Evolutionary conservation across 2,113 vertebrate species (phyloP).

Genomic region (Gallinago paraguaiae): DNA sequence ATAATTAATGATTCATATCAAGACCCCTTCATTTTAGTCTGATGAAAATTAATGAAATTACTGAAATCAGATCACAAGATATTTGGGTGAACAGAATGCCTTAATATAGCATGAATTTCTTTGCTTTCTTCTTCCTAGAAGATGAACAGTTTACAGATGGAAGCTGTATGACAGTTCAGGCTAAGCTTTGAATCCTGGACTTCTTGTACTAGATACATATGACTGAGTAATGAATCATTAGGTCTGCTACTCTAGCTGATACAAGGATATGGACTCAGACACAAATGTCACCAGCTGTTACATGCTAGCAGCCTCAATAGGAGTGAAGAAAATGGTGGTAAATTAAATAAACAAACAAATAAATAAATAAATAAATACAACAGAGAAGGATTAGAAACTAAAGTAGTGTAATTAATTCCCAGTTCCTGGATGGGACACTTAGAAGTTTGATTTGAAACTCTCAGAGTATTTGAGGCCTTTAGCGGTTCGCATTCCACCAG

Average conservation of each 20-base stretch:
- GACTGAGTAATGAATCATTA: constrained; percentile 28
- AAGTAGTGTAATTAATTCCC: neutral
- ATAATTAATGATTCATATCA: neutral
- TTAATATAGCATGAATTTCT: neutral
- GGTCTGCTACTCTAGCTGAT: neutral
- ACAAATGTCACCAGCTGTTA: constrained; percentile 36
- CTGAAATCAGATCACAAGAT: neutral
- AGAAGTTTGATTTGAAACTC: neutral
- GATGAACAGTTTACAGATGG: neutral
- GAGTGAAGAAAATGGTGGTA: neutral
- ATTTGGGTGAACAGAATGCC: neutral
- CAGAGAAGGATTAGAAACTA: neutral
- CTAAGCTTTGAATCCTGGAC: neutral
- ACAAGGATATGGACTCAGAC: neutral
- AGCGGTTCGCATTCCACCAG: neutral
- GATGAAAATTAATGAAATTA: neutral
- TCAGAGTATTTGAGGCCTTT: neutral
- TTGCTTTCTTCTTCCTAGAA: neutral
- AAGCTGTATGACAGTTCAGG: neutral
- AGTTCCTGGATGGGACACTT: neutral
- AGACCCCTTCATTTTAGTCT: neutral
- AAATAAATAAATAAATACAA: neutral
- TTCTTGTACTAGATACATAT: neutral
- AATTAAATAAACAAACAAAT: neutral
- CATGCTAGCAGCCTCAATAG: neutral